Conservation (phyloP, 2,113 vertebrate genomes). For the Candoia aspera region DNA sequence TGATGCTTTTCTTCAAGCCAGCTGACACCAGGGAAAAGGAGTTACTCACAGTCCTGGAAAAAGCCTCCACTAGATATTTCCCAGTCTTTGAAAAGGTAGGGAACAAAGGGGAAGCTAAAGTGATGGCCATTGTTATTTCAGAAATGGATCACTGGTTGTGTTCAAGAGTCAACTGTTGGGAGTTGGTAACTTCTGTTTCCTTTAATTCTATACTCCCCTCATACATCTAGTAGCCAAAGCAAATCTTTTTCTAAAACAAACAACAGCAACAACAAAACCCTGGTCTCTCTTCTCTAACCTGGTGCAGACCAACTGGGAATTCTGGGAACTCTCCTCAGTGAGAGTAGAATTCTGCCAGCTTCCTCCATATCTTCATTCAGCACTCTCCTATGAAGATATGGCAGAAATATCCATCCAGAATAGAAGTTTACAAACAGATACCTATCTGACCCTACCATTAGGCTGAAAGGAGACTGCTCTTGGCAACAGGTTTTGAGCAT, state of each 20-base stretch:
- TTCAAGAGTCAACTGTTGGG: background rate
- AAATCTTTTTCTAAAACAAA: background rate
- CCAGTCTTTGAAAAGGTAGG: constrained; percentile 84
- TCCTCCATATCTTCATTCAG: background rate
- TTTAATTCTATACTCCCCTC: background rate
- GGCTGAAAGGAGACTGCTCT: background rate
- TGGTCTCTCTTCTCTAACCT: background rate
- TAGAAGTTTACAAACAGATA: background rate
- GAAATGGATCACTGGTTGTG: background rate
- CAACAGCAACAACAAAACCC: background rate
- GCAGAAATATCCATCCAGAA: background rate
- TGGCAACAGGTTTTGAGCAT: background rate
- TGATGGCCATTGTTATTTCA: background rate
- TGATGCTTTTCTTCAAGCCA: constrained; percentile 65
- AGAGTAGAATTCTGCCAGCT: background rate
- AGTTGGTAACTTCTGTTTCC: background rate
- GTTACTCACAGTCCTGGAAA: constrained; percentile 65
- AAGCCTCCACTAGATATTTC: constrained; percentile 76
- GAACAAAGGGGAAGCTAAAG: background rate
- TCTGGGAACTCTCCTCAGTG: background rate
- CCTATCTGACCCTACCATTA: background rate
- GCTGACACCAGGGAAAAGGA: constrained; percentile 58
- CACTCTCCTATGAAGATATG: background rate
- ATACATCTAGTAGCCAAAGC: background rate
- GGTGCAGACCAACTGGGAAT: background rate